A percentile compares a stretch with the other conserved stretches of the same genome.
These are phyloP conservation scores for Apis dorsata DNA, from an alignment of 1,140 invertebrate species.

Conservation along the genomic window DNA sequence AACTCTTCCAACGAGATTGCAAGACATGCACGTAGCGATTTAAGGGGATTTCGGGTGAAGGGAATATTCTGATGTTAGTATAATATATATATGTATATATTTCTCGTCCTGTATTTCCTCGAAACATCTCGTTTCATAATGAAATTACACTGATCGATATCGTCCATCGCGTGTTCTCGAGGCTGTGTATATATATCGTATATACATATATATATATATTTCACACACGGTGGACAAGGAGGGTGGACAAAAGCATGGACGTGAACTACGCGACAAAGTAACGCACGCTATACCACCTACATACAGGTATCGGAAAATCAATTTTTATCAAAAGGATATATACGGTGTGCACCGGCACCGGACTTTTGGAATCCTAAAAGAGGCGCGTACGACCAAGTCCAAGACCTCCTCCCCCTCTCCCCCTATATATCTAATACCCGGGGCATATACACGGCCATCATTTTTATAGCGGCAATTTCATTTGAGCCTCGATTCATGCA, in stretches of 20 bases:
- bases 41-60: too few relatives aligned
- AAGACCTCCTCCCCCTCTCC: neutral
- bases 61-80: too few relatives aligned
- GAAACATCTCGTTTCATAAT: neutral
- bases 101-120: too few relatives aligned
- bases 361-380: conserved; percentile 44
- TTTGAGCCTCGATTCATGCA: conserved; percentile 78
- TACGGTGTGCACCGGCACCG: conserved; percentile 5
- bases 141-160: neutral
- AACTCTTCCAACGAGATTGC: too few relatives aligned
- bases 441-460: conserved; percentile 76
- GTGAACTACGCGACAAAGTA: too few relatives aligned
- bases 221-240: too few relatives aligned
- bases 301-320: conserved; percentile 8
- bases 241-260: too few relatives aligned
- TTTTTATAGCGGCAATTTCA: conserved; percentile 80
- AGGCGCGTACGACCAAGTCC: conserved; percentile 25
- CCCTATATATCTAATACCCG: conserved; percentile 72
- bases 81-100: too few relatives aligned
- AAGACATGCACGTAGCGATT: too few relatives aligned
- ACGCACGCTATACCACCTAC: neutral
- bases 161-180: too few relatives aligned
- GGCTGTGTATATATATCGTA: neutral
- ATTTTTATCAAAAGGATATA: conserved; percentile 23
- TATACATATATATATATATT: neutral